A percentile compares a stretch with the other conserved stretches of the same genome.
Conservation (phyloP, 1,140 invertebrate species). For the Euschistus heros region DNA sequence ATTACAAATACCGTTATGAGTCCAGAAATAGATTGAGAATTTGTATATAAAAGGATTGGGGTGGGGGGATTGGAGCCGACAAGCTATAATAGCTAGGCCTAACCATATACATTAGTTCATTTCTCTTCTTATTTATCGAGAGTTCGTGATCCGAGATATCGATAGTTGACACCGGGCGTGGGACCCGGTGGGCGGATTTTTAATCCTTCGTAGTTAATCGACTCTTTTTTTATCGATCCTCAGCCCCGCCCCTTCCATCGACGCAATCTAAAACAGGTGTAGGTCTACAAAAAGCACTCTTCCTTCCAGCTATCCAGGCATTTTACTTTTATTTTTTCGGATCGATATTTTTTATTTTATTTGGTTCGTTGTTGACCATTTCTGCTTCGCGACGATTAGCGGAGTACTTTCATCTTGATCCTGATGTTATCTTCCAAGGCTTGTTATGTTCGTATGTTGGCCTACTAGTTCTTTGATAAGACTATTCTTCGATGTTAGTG, state of each 20-base stretch:
- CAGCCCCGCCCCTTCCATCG: not conserved
- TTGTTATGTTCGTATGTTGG: no score
- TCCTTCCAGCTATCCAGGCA: not conserved
- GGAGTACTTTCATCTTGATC: no score
- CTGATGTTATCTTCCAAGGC: no score
- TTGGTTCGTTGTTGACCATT: no score
- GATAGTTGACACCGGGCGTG: not conserved
- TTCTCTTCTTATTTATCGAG: slow-evolving; percentile 4
- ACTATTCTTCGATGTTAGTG: no score
- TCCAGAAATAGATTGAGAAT: no score
- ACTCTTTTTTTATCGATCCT: not conserved
- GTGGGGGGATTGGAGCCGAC: not conserved
- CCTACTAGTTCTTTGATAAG: no score
- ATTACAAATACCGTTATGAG: no score
- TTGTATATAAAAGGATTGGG: not conserved
- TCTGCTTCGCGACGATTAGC: no score
- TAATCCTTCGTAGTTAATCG: slow-evolving; percentile 12
- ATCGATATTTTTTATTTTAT: not conserved
- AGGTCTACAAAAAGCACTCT: not conserved
- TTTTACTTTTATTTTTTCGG: not conserved
- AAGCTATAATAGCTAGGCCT: not conserved
- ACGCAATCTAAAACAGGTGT: slow-evolving; percentile 17
- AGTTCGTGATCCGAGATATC: not conserved
- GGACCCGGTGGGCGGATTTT: slow-evolving; percentile 13
- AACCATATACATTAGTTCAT: slow-evolving; percentile 11